Evolutionary conservation across 2,888 invertebrate genomes (phyloP).

Genomic region (Tetragnatha montana): DNA sequence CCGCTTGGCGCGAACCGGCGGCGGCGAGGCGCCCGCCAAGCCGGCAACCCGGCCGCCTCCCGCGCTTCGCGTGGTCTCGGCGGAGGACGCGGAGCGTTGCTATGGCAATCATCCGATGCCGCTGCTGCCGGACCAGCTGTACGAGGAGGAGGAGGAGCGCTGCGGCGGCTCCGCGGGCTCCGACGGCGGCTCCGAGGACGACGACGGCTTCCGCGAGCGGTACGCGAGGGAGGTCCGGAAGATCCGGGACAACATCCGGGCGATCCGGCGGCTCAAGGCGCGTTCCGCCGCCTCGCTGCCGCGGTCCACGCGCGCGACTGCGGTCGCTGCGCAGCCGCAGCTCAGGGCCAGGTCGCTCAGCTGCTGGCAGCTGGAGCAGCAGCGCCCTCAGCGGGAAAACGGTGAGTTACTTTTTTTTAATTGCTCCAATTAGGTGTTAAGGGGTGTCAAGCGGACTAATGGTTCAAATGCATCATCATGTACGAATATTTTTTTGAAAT

Average conservation of each 20-base stretch:
- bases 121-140: slow-evolving; percentile 64
- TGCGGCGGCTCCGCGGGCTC: slow-evolving; percentile 2
- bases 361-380: slow-evolving; percentile 57
- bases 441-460: no score
- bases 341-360: slow-evolving; percentile 54
- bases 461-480: no score
- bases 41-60: slow-evolving; percentile 43
- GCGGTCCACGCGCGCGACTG: slow-evolving; percentile 6
- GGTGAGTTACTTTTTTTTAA: slow-evolving; percentile 35
- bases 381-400: slow-evolving; percentile 60
- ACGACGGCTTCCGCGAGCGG: slow-evolving; percentile 53
- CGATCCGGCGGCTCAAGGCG: slow-evolving; percentile 63
- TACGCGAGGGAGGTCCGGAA: slow-evolving; percentile 64
- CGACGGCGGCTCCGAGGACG: slow-evolving; percentile 12
- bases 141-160: slow-evolving; percentile 39
- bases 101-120: slow-evolving; percentile 67
- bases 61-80: slow-evolving; percentile 17
- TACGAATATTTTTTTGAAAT: no score
- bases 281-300: slow-evolving; percentile 43
- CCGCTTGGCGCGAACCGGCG: slow-evolving; percentile 44
- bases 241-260: slow-evolving; percentile 67
- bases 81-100: slow-evolving; percentile 44
- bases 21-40: slow-evolving; percentile 32
- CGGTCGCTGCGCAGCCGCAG: slow-evolving; percentile 15
- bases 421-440: no score